Evolutionary conservation across 2,113 vertebrate species (phyloP).

Genomic region (Ellobius talpinus): DNA sequence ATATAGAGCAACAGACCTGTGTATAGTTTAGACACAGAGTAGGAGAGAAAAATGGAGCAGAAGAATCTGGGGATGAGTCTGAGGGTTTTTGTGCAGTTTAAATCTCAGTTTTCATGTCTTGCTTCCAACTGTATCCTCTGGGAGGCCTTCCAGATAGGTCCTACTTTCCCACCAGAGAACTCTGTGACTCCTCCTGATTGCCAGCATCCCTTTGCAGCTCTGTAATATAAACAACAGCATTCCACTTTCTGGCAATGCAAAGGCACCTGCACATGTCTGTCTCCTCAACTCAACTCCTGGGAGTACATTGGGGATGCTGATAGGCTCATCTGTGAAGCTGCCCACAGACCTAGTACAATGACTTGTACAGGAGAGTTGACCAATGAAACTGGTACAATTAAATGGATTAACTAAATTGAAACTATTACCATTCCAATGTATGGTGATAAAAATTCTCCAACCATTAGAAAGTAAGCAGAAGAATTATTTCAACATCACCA

Average conservation of each 20-base stretch:
- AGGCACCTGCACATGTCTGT: background rate
- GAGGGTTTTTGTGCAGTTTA: conserved; percentile 27
- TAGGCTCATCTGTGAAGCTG: conserved; percentile 1
- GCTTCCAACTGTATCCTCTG: conserved; percentile 3
- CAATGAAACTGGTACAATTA: conserved; percentile 10
- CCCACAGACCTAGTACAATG: background rate
- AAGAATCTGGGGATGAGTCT: background rate
- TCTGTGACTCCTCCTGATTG: background rate
- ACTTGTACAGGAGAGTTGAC: conserved; percentile 14
- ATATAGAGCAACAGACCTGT: background rate
- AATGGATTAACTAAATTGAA: conserved; percentile 61
- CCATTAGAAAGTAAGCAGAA: conserved; percentile 44
- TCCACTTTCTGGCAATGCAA: background rate
- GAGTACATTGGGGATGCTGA: background rate
- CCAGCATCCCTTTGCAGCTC: background rate
- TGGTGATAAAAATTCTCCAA: conserved; percentile 47
- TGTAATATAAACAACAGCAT: background rate
- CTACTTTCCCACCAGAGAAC: conserved; percentile 10
- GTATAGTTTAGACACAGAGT: background rate
- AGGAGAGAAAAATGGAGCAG: background rate
- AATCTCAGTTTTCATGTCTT: conserved; percentile 4
- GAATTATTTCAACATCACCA: conserved; percentile 63
- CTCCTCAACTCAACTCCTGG: background rate
- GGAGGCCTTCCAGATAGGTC: background rate
- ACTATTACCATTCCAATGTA: conserved; percentile 34